Conservation (phyloP, 2,888 invertebrate genomes). For the Drosophila kambysellisi region DNA sequence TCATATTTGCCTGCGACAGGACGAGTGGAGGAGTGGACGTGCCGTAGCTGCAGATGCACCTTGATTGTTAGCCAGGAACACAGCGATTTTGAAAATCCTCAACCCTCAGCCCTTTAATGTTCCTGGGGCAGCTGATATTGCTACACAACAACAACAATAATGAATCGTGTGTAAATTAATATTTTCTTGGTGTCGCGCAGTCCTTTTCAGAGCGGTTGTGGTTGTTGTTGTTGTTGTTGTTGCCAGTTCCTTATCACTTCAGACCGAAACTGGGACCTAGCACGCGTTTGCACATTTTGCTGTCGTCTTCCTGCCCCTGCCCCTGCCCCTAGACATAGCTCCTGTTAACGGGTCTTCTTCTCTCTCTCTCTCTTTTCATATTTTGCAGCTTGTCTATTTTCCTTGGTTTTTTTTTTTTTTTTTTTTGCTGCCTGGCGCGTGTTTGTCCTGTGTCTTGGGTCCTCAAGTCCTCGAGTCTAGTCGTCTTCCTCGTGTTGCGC, state of each 20-base stretch:
- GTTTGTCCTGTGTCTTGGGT: constrained; percentile 55
- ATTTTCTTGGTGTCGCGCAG: constrained; percentile 66
- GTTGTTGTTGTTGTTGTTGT: not conserved
- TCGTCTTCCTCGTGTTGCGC: constrained; percentile 17
- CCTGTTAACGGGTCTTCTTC: constrained; percentile 40
- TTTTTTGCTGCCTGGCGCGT: constrained; percentile 56
- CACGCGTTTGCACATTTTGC: constrained; percentile 75
- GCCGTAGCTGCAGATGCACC: constrained; percentile 71
- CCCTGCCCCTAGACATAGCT: constrained; percentile 11
- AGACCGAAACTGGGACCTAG: constrained; percentile 37
- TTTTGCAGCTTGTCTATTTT: constrained; percentile 73
- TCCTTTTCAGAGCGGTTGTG: constrained; percentile 9
- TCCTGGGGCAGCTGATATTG: constrained; percentile 64
- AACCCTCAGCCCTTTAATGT: constrained; percentile 56
- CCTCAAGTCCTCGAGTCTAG: constrained; percentile 3
- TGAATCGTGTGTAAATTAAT: constrained; percentile 74
- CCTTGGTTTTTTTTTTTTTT: not conserved
- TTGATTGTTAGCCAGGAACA: constrained; percentile 43
- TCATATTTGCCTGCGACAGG: constrained; percentile 62
- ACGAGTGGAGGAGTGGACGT: constrained; percentile 60
- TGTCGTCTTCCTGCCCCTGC: constrained; percentile 61
- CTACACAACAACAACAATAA: constrained; percentile 15
- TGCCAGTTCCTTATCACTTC: constrained; percentile 57
- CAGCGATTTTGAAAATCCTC: constrained; percentile 10
- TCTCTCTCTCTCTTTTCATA: constrained; percentile 21